phyloP scores from a whole-genome alignment of 2,888 invertebrate species.

The Desoria tigrina region DNA sequence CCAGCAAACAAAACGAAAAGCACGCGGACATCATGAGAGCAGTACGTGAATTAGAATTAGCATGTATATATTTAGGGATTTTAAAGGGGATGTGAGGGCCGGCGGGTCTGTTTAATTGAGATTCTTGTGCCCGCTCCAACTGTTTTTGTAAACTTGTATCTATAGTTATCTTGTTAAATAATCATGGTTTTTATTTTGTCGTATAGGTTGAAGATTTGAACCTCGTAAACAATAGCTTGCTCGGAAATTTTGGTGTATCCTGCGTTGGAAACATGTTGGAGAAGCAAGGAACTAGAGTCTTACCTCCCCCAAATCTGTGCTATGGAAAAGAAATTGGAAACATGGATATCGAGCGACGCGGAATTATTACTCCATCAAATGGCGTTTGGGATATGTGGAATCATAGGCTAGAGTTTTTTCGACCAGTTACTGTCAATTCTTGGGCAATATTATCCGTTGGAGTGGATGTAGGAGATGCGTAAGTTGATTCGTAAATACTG shows the following conservation, averaged over 20 bases:
- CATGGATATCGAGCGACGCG: background rate
- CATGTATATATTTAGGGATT: background rate
- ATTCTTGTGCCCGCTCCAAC: no score
- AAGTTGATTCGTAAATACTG: no score
- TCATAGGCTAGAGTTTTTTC: slow-evolving; percentile 5
- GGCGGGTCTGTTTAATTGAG: no score
- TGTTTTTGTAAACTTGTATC: no score
- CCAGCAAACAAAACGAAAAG: background rate
- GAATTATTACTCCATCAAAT: slow-evolving; percentile 6
- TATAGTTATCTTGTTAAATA: background rate
- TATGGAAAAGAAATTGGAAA: slow-evolving; percentile 10
- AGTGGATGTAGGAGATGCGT: background rate
- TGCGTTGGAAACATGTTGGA: slow-evolving; percentile 5
- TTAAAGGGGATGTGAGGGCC: no score
- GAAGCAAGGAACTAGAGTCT: slow-evolving; percentile 16
- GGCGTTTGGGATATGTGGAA: slow-evolving; percentile 19
- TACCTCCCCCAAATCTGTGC: slow-evolving; percentile 20
- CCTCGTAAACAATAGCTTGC: background rate
- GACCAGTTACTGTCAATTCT: background rate
- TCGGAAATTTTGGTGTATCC: slow-evolving; percentile 18
- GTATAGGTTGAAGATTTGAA: slow-evolving; percentile 7
- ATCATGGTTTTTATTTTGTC: background rate
- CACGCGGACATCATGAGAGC: background rate
- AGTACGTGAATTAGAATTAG: background rate
- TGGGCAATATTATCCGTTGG: slow-evolving; percentile 16